A percentile compares a stretch with the other conserved stretches of the same genome.
These are phyloP conservation scores for Phoeniculus purpureus DNA, from an alignment of 2,797 vertebrate species.

Conservation along the genomic window DNA sequence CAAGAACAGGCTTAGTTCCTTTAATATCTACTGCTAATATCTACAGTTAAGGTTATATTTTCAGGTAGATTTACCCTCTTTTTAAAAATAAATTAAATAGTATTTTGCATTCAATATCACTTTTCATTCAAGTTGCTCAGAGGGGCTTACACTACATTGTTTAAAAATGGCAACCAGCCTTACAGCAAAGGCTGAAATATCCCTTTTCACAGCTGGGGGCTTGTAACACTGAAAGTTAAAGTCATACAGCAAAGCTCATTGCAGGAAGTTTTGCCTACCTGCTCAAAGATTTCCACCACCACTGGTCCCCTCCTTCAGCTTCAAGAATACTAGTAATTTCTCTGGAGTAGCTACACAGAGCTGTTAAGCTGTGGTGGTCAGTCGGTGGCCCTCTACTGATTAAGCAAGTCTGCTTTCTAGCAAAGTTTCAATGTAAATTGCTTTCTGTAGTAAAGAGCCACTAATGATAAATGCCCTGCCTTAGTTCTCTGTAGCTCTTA, in stretches of 20 bases:
- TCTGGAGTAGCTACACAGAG: neutral
- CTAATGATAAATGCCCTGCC: neutral
- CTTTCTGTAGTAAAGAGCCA: neutral
- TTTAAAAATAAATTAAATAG: neutral
- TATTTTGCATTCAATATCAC: neutral
- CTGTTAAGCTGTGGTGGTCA: neutral
- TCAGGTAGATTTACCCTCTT: neutral
- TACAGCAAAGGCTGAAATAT: neutral
- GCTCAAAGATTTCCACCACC: neutral
- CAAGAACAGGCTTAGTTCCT: neutral
- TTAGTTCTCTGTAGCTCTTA: neutral
- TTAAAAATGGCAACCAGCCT: neutral
- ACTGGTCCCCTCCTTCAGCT: neutral
- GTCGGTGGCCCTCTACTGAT: neutral
- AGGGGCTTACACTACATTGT: fast-evolving
- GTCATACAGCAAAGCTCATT: neutral
- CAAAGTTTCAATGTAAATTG: neutral
- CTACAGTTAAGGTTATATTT: neutral
- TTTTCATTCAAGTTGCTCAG: neutral
- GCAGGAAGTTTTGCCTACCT: neutral
- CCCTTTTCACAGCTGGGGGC: neutral
- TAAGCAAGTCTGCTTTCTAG: neutral
- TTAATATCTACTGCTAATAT: neutral
- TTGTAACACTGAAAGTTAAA: neutral
- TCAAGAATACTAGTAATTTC: neutral